Evolutionary conservation across 2,888 invertebrate genomes (phyloP).

Genomic region (Pachycephus smyrnensis): DNA sequence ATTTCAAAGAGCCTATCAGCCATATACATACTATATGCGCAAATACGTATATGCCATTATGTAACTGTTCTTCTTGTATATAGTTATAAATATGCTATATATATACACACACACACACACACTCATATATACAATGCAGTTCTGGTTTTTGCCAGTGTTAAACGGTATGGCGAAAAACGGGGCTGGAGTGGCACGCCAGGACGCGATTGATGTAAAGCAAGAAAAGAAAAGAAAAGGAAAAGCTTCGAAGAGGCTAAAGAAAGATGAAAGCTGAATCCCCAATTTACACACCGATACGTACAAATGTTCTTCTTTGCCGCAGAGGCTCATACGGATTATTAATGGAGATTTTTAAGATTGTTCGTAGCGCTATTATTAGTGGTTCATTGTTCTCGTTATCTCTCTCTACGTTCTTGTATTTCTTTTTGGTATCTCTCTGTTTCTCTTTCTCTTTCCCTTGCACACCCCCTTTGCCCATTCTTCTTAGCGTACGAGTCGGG

Average conservation of each 20-base stretch:
- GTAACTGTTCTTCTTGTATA: neutral
- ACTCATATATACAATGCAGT: constrained; percentile 13
- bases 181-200: neutral
- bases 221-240: constrained; percentile 10
- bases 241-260: constrained; percentile 5
- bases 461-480: too few species aligned
- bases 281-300: neutral
- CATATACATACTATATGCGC: constrained; percentile 4
- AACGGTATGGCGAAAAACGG: neutral
- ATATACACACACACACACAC: neutral
- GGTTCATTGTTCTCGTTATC: too few species aligned
- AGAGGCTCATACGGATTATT: neutral
- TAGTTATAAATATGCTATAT: constrained; percentile 4
- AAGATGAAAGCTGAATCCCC: neutral
- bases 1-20: neutral
- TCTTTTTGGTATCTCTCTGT: neutral
- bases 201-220: neutral
- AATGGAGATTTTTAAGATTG: neutral
- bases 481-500: neutral
- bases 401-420: neutral
- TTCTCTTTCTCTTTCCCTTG: too few species aligned
- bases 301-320: neutral
- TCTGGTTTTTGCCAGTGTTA: neutral
- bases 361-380: neutral
- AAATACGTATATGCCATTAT: constrained; percentile 11